These are phyloP conservation scores for Cepaea hortensis DNA, from an alignment of 2,888 invertebrate genomes.

Conservation along the genomic window DNA sequence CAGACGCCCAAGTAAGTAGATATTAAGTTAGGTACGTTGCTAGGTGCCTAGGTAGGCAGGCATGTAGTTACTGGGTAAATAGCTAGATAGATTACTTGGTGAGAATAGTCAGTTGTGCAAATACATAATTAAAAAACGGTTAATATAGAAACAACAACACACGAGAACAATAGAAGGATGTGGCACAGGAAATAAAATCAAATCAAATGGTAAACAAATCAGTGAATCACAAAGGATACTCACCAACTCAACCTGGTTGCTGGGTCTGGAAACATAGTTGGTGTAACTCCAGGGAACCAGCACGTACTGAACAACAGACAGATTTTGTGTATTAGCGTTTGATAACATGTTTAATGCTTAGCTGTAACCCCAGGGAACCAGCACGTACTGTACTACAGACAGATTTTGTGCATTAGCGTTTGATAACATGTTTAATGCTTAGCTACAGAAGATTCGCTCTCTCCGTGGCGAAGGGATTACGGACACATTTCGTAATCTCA, in stretches of 20 bases:
- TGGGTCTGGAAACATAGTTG: conserved; percentile 30
- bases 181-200: too few species aligned
- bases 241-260: conserved; percentile 36
- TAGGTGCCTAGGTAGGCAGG: too few species aligned
- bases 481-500: too few species aligned
- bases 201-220: background rate
- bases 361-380: conserved; percentile 41
- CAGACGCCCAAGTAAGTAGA: too few species aligned
- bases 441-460: too few species aligned
- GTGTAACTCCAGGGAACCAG: conserved; percentile 44
- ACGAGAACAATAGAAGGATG: background rate
- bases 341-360: conserved; percentile 15
- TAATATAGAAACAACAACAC: background rate
- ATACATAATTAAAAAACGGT: background rate
- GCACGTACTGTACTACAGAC: conserved; percentile 22
- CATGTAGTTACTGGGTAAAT: too few species aligned
- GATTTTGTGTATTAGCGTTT: background rate
- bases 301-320: conserved; percentile 12
- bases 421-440: too few species aligned
- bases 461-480: too few species aligned
- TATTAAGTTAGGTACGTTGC: too few species aligned
- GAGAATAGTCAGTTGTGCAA: background rate
- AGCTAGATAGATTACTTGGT: too few species aligned
- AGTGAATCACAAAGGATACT: background rate
- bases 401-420: background rate